A percentile compares a stretch with the other conserved stretches of the same genome.
phyloP scores from a whole-genome alignment of 2,888 invertebrate species.

The Ctenicera cuprea region DNA sequence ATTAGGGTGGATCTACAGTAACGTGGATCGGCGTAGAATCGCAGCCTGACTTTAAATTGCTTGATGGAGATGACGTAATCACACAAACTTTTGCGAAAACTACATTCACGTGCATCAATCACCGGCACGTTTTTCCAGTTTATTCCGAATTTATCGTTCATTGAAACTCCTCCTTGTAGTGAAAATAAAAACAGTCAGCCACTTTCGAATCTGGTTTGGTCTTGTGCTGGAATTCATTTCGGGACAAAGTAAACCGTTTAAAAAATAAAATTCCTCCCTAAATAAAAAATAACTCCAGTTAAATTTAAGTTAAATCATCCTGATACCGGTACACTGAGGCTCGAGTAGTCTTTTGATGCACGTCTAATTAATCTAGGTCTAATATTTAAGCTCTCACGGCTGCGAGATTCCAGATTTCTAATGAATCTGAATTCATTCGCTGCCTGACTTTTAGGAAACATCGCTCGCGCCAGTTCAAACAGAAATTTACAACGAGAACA shows the following conservation, averaged over 20 bases:
- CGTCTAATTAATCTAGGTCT: constrained; percentile 22
- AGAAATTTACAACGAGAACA: neutral
- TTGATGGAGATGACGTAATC: constrained; percentile 28
- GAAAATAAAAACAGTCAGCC: too few species aligned
- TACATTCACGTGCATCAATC: constrained; percentile 24
- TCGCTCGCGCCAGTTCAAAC: neutral
- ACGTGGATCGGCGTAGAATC: constrained; percentile 26
- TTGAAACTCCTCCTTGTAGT: too few species aligned
- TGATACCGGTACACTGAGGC: constrained; percentile 9
- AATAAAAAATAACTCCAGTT: neutral
- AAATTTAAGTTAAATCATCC: constrained; percentile 12
- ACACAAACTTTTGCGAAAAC: constrained; percentile 29
- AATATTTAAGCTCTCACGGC: constrained; percentile 17
- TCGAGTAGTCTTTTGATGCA: constrained; percentile 23
- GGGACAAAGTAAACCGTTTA: constrained; percentile 1
- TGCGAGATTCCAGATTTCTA: constrained; percentile 7
- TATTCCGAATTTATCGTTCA: too few species aligned
- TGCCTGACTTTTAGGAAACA: constrained; percentile 2
- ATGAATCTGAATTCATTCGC: constrained; percentile 11
- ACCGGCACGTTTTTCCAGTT: neutral
- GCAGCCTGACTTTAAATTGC: constrained; percentile 34
- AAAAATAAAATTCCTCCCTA: neutral
- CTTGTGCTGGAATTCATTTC: too few species aligned
- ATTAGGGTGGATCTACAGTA: constrained; percentile 36
- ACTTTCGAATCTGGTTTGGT: too few species aligned